phyloP scores from a whole-genome alignment of 2,888 invertebrate genomes.

The Melieria crassipennis region DNA sequence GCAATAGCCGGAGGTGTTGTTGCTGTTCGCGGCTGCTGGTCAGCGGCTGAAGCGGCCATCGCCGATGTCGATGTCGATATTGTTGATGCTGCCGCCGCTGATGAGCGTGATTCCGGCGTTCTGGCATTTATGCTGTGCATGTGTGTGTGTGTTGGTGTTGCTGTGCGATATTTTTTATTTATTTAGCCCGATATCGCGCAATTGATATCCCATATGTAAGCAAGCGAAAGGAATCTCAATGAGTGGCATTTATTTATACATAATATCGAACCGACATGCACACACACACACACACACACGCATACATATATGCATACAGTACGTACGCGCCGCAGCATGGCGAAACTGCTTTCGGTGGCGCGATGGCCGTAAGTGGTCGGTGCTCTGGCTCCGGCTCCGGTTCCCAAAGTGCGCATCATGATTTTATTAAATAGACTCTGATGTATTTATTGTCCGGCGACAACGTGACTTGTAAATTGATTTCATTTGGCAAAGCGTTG shows the following conservation, averaged over 20 bases:
- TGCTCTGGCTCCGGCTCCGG: slow-evolving; percentile 35
- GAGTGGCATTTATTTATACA: slow-evolving; percentile 40
- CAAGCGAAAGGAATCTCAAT: slow-evolving; percentile 51
- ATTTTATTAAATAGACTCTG: slow-evolving; percentile 64
- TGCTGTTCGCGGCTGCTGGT: slow-evolving; percentile 11
- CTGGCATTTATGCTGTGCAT: neutral
- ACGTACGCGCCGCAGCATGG: slow-evolving; percentile 5
- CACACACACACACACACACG: neutral
- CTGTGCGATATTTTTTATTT: slow-evolving; percentile 11
- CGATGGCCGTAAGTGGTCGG: neutral
- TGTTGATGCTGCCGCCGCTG: neutral
- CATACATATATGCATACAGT: neutral
- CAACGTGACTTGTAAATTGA: slow-evolving; percentile 64
- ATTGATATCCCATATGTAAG: slow-evolving; percentile 46
- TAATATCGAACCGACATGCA: slow-evolving; percentile 10
- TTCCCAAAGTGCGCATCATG: slow-evolving; percentile 61
- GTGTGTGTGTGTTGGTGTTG: neutral
- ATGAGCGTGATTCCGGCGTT: neutral
- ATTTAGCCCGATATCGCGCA: slow-evolving; percentile 51
- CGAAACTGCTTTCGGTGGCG: no score
- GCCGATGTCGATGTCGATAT: neutral
- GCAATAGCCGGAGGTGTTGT: slow-evolving; percentile 18
- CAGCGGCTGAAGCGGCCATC: neutral
- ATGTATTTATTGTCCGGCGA: slow-evolving; percentile 64
- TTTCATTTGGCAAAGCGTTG: slow-evolving; percentile 55